Percentiles rank a stretch among this genome's conserved stretches.
Conservation (phyloP, 1,140 invertebrate genomes). For the Camponotus vicinus region DNA sequence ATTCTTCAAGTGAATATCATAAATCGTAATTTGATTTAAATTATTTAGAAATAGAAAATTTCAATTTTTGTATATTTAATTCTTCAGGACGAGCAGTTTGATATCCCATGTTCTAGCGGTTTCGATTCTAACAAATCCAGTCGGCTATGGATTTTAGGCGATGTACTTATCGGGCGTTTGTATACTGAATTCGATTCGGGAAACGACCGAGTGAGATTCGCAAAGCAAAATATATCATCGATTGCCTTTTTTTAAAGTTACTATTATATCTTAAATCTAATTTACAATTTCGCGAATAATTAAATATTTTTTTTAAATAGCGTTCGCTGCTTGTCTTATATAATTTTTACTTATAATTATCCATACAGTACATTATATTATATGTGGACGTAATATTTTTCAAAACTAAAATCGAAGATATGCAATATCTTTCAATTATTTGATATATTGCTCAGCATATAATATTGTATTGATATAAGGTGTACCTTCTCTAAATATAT, state of each 20-base stretch:
- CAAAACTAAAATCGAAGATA: not conserved
- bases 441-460: not conserved
- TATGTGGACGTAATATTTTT: not conserved
- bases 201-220: conserved; percentile 97
- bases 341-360: conserved; percentile 11
- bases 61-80: conserved; percentile 22
- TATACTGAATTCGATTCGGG: conserved; percentile 98
- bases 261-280: not conserved
- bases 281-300: not conserved
- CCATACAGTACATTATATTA: not conserved
- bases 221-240: conserved; percentile 83
- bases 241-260: conserved; percentile 8
- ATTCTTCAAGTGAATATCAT: conserved; percentile 90
- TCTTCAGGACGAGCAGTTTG: conserved; percentile 89
- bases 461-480: not conserved
- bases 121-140: conserved; percentile 95
- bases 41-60: not conserved
- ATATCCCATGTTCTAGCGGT: conserved; percentile 96
- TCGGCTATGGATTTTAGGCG: conserved; percentile 98
- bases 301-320: not conserved
- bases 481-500: not conserved
- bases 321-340: conserved; percentile 20
- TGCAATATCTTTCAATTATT: not conserved
- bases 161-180: conserved; percentile 98
- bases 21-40: not conserved